Base-by-base conservation (phyloP, 2,888 invertebrate species). In the Leptinotarsa juncta region DNA sequence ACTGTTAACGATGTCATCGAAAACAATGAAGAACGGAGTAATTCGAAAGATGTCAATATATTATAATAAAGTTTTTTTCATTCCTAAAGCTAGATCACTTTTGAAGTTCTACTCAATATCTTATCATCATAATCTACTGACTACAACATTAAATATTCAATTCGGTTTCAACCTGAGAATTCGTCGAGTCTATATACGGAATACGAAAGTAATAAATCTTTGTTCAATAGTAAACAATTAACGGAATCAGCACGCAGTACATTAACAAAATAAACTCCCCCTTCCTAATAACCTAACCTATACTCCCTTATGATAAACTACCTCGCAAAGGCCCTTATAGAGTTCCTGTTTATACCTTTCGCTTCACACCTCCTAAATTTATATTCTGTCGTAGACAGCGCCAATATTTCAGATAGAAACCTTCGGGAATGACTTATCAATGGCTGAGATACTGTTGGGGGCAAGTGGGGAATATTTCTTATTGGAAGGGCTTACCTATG, bases 341-440 rank as follows among this genome's bases (percentile, higher is more conserved):
- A 51, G 53, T 23, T 68, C 68, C 57, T 69, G 57, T 69, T 69
- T 57, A 69, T 69, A 69, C 69, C 69, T 69, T 69, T 65, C 18
- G 65, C 67, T 72, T 75, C 77, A 71, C 75, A 77, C 77, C 72
- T 69, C 62, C 70, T 75, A 75, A 78, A 78, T 78, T 76, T 68
- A 74, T 74, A 72, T 78, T 72, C 77, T 65, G 70, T 75, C 72
- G 68, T 65, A 67, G 72, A 73, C 77, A 65, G 71, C 75, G 65
- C 73, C 78, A 67, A 77, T 78, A 77, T 77, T 73, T 77, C 70
- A 76, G 74, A 72, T 74, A 75, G 72, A 70, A 73, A 73, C 72
- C 70, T 67, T 68, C 73, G 73, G 65, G 68, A 55, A 68, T 50
- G 66, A 67, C 67, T 70, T 74, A 67, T 74, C 70, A 71, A 71